Conservation (phyloP, 1,140 invertebrate species). For the Euura saliciscinereae region DNA sequence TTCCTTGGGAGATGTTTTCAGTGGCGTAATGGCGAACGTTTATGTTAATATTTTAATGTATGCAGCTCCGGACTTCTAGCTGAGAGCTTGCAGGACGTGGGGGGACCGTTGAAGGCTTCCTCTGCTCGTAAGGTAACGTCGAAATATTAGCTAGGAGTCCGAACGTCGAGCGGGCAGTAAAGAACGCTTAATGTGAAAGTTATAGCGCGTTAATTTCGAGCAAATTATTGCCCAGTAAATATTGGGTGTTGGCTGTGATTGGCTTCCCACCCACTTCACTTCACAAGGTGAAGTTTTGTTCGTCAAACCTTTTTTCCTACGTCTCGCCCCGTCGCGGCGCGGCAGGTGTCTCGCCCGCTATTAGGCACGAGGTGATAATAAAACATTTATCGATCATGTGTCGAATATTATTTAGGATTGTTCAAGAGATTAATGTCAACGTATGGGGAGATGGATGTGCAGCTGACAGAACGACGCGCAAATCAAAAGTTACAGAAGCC, state of each 20-base stretch:
- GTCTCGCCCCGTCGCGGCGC: neutral
- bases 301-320: too few species aligned
- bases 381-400: neutral
- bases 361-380: neutral
- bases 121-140: neutral
- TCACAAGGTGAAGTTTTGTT: neutral
- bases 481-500: too few species aligned
- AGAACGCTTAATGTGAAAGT: conserved; percentile 12
- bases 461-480: too few species aligned
- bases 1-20: neutral
- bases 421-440: too few species aligned
- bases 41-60: neutral
- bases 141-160: conserved; percentile 8
- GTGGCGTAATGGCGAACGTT: neutral
- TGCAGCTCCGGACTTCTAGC: neutral
- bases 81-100: neutral
- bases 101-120: neutral
- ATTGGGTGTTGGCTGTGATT: neutral
- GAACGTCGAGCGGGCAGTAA: neutral
- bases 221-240: conserved; percentile 13
- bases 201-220: conserved; percentile 12
- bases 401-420: neutral
- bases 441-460: too few species aligned
- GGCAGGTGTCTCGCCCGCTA: neutral
- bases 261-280: neutral